Evolutionary conservation across 2,797 vertebrate genomes (phyloP), one percentile per base, ranked within the genome.

Genomic region (Chiloscyllium punctatum): DNA sequence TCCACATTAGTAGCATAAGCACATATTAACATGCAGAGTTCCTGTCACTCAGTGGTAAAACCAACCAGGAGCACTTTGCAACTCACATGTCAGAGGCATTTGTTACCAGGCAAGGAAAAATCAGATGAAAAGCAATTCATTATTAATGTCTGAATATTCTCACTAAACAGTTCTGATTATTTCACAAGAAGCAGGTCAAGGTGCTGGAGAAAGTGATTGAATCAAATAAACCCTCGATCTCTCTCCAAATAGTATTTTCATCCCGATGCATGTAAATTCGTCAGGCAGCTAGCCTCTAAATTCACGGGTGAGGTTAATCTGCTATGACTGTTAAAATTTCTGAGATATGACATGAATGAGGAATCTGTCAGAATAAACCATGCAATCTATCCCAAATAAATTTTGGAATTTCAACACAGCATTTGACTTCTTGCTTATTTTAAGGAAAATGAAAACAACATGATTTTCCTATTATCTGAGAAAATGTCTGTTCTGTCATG

Each of bases 241-340:
- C 97, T 98, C 97, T 98, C 97, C 98, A 98, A 98, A 98, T 97
- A 98, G 98, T 97, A 97, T 98, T 98, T 98, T 98, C 97, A 98
- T 98, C 98, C 96, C 96, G 97, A 98, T 97, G 98, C 98, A 98
- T 99, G 98, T 98, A 98, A 99, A 99, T 98, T 98, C 98, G 98
- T 98, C 98, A 98, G 98, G 98, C 96, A 97, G 97, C 97, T 97
- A 96, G 97, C 96, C 97, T 98, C 96, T 97, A 96, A 97, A 97
- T 97, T 97, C 98, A 97, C 97, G 98, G 97, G 96, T 98, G 96
- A 98, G 98, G 98, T 99, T 99, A 99, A 99, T 99, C 98, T 98
- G 97, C 98, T 98, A 98, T 98, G 98, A 99, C 98, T 99, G 98
- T 99, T 99, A 98, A 99, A 99, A 99, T 98, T 98, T 98, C 98